These are phyloP conservation scores for Acronicta psi DNA, from an alignment of 2,888 invertebrate species.

Conservation along the genomic window DNA sequence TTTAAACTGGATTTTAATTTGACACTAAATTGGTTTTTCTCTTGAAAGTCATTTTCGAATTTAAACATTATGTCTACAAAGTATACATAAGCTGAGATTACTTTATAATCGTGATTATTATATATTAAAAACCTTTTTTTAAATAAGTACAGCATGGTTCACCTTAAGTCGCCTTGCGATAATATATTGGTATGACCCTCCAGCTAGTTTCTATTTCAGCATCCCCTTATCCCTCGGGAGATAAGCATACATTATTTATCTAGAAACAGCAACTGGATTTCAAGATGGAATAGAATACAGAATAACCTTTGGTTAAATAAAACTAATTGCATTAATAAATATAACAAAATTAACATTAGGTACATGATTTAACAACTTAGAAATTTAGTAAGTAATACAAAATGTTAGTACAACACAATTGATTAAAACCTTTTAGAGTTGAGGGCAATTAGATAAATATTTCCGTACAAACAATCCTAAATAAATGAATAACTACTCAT, in stretches of 20 bases:
- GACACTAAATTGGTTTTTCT: constrained; percentile 38
- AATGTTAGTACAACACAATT: too few species aligned
- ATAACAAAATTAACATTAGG: too few species aligned
- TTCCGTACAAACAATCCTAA: too few species aligned
- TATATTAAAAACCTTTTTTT: too few species aligned
- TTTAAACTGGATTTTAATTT: constrained; percentile 41
- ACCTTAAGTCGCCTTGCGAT: too few species aligned
- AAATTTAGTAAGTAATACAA: too few species aligned
- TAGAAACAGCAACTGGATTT: not conserved
- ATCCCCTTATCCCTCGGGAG: constrained; percentile 21
- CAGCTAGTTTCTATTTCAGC: constrained; percentile 41
- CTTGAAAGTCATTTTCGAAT: not conserved
- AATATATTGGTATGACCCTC: constrained; percentile 11
- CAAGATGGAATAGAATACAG: not conserved
- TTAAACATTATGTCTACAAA: not conserved
- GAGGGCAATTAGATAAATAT: too few species aligned
- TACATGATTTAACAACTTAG: too few species aligned
- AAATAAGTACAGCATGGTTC: too few species aligned
- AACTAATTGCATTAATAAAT: too few species aligned
- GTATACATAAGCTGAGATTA: constrained; percentile 4
- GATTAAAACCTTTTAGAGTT: too few species aligned
- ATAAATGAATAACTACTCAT: not conserved
- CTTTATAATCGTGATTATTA: not conserved
- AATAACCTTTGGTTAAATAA: too few species aligned
- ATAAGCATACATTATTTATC: not conserved